Evolutionary conservation across 53 echinoderm and acorn worm genomes (phyloP).

Genomic region (Actinopyga echinites): DNA sequence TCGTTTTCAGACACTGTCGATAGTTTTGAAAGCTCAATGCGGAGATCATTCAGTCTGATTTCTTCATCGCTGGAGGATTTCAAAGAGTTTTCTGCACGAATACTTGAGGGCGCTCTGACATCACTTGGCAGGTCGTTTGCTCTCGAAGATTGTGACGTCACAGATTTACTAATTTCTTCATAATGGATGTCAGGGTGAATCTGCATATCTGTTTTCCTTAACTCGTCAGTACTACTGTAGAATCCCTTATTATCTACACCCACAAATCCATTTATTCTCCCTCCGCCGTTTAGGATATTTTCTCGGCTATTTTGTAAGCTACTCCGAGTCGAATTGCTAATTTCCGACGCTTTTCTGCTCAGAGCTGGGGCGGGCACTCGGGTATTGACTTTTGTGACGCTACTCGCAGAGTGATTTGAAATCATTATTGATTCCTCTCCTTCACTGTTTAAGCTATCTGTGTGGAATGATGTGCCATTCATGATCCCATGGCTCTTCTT

Average conservation of each 20-base stretch:
- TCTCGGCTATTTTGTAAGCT: conserved; percentile 13
- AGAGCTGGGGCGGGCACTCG: conserved; percentile 42
- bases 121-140: not conserved
- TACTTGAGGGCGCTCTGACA: too few relatives aligned
- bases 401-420: conserved; percentile 86
- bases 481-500: conserved; percentile 5
- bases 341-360: conserved; percentile 67
- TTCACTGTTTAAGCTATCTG: conserved; percentile 29
- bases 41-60: not conserved
- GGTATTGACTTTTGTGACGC: conserved; percentile 87
- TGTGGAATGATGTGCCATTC: not conserved
- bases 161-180: not conserved
- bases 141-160: not conserved
- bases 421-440: conserved; percentile 73
- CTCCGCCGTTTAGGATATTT: not conserved
- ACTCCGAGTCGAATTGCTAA: not conserved
- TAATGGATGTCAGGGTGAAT: conserved; percentile 17
- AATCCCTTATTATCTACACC: conserved; percentile 24
- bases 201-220: not conserved
- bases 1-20: not conserved
- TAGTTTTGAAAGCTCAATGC: not conserved
- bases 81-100: too few relatives aligned
- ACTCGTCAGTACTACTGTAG: conserved; percentile 15
- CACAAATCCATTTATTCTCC: conserved; percentile 1
- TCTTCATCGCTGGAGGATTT: not conserved